Percentiles rank a stretch among this genome's conserved stretches.
Conservation (phyloP, 2,888 invertebrate genomes). For the Tachina grossa region DNA sequence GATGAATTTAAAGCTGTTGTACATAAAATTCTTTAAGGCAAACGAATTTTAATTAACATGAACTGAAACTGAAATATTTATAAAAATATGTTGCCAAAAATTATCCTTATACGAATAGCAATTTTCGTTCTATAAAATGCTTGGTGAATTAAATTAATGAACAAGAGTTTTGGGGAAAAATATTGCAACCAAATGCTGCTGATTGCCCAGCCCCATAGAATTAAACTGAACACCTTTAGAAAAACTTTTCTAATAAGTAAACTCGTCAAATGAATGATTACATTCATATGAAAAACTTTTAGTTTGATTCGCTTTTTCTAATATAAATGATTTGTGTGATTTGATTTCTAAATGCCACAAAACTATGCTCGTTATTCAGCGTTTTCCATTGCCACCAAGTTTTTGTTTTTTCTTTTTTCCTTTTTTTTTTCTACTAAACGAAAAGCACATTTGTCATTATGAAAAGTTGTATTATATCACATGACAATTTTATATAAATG, state of each 20-base stretch:
- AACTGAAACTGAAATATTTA: neutral
- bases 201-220: neutral
- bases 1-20: too few relatives aligned
- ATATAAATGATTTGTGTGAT: slow-evolving; percentile 60
- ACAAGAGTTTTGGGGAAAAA: neutral
- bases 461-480: slow-evolving; percentile 63
- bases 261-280: slow-evolving; percentile 29
- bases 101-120: neutral
- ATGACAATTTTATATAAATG: slow-evolving; percentile 49
- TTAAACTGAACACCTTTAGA: neutral
- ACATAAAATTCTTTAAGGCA: neutral
- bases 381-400: neutral
- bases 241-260: slow-evolving; percentile 4
- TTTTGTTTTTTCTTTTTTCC: neutral
- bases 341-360: slow-evolving; percentile 28
- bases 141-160: too few relatives aligned
- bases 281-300: slow-evolving; percentile 15
- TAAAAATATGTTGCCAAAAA: neutral
- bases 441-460: slow-evolving; percentile 66
- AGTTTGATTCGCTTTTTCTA: slow-evolving; percentile 5
- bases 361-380: neutral
- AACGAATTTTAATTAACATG: neutral
- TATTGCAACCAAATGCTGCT: neutral
- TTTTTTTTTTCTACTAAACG: slow-evolving; percentile 35
- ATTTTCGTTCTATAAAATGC: too few relatives aligned